Base-by-base conservation (phyloP, 2,888 invertebrate species). In the Malachius bipustulatus region DNA sequence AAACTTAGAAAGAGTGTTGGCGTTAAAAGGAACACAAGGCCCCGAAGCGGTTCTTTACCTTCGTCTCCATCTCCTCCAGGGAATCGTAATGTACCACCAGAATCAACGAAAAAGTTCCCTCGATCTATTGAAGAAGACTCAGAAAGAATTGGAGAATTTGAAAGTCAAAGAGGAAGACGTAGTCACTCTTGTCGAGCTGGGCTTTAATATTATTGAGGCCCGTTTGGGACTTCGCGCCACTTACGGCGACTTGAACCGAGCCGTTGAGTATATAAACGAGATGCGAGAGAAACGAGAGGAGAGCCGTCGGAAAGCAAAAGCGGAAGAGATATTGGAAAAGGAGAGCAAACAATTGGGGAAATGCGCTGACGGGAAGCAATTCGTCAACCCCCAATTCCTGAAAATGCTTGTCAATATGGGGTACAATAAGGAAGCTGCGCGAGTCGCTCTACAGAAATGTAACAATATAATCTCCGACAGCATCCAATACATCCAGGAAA, bases 11-110 rank as follows among this genome's bases (percentile, higher is more conserved):
- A 63, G 81, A 15, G 53, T 75, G 1, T 63, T 71, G 34, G 66
- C 67, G 1, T 63, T 83, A 6, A 70, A 67, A 45, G 73, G 71
- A 13, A 67, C 68, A 26, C 67, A 75, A 70, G 79, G 75, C 1
- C 75, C 73, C 52, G 84, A 84, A 54, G 70, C 77, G 3, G 82
- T 77, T 0, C 58, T 88, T 8, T 69, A 84, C 39, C 75, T 85
- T 73, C 70, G 87, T 2, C 64, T 88, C 11, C 82, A 85, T 60
- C 58, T 88, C 33, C 65, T 88, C 33, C 84, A 88, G 62, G 85
- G 80, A 4, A 77, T 88, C 36, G 74, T 83, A 14, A 66, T 77
- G 1, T 88, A 78, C 53, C 84, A 87, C 55, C 77, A 82, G 60
- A 81, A 83, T 56, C 71, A 70, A 38, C 63, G 78, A 1, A 59